Conservation (phyloP, 2,113 vertebrate species). For the Lycaon pictus region DNA sequence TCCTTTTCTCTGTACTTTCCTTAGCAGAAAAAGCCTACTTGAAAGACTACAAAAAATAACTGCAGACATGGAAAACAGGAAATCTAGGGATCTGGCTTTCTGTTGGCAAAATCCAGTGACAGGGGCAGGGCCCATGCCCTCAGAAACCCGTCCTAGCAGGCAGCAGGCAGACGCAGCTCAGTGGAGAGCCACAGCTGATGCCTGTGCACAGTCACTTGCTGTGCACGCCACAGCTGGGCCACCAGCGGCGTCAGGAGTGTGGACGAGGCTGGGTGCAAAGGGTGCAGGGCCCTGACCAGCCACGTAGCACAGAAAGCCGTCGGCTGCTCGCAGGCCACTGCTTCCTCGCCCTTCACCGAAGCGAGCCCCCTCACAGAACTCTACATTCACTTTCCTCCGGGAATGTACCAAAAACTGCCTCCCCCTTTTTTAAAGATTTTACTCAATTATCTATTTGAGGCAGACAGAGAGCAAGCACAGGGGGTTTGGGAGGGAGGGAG, state of each 20-base stretch:
- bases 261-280: no score
- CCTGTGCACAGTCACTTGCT: no score
- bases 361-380: neutral
- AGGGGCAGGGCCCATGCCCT: neutral
- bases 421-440: no score
- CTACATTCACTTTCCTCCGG: neutral
- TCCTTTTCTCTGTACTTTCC: neutral
- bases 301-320: neutral
- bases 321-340: neutral
- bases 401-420: neutral
- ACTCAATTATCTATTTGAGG: no score
- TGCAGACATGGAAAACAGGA: neutral
- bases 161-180: neutral
- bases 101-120: neutral
- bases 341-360: neutral
- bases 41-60: neutral
- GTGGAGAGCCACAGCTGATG: no score
- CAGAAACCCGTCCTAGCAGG: neutral
- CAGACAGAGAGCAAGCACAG: no score
- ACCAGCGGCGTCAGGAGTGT: neutral
- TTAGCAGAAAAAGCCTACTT: neutral
- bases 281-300: no score
- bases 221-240: no score
- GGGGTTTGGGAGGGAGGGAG: no score
- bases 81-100: neutral